A percentile compares a stretch with the other conserved stretches of the same genome.
These are phyloP conservation scores for Lathronympha strigana DNA, from an alignment of 2,888 invertebrate species.

Conservation along the genomic window DNA sequence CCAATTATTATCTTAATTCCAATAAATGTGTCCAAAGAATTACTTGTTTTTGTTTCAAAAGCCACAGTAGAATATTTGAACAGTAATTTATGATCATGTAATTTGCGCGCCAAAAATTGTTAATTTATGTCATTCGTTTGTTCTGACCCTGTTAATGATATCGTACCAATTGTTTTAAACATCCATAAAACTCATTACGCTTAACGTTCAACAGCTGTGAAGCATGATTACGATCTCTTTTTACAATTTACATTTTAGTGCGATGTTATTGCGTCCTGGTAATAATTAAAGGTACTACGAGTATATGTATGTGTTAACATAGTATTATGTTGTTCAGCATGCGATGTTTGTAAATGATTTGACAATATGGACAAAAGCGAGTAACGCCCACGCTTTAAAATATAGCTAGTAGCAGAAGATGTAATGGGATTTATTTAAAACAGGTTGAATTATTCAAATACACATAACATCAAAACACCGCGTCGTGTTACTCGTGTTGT, in stretches of 20 bases:
- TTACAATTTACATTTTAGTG: conserved; percentile 61
- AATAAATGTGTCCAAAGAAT: conserved; percentile 6
- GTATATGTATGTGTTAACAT: conserved; percentile 33
- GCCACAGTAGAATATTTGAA: conserved; percentile 30
- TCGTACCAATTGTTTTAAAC: conserved; percentile 64
- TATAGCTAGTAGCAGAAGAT: conserved; percentile 37
- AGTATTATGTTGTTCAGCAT: conserved; percentile 53
- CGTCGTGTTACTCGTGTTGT: conserved; percentile 40
- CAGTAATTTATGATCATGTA: conserved; percentile 30
- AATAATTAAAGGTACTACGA: conserved; percentile 48
- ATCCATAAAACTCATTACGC: conserved; percentile 59
- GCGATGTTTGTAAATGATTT: conserved; percentile 50
- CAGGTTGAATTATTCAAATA: conserved; percentile 35
- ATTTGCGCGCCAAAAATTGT: conserved; percentile 8
- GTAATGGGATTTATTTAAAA: conserved; percentile 39
- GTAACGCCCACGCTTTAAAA: conserved; percentile 45
- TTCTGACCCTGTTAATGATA: conserved; percentile 54
- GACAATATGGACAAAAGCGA: conserved; percentile 47
- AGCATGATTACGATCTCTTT: conserved; percentile 62
- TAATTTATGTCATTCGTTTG: conserved; percentile 15
- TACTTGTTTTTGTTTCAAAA: conserved; percentile 35
- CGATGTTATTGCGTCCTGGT: conserved; percentile 54
- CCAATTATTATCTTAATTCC: neutral
- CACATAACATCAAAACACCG: conserved; percentile 20
- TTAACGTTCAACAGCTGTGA: conserved; percentile 53